Evolutionary conservation across 2,888 invertebrate genomes (phyloP).

Genomic region (Plagodis pulveraria): DNA sequence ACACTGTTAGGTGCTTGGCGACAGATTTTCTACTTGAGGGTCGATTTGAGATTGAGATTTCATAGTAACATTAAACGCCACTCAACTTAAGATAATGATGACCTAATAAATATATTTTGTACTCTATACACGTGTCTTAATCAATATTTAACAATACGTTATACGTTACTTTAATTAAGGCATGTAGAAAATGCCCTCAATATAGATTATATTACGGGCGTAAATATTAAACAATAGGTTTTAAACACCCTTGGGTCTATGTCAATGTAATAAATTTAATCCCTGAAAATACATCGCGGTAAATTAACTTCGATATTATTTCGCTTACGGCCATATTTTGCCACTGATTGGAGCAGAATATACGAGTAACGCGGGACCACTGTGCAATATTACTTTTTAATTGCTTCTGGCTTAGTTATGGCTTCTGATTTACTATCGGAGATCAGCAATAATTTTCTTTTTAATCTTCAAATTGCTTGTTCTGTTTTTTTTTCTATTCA

Average conservation of each 20-base stretch:
- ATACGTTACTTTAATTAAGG: too few relatives aligned
- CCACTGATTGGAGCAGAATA: conserved; percentile 27
- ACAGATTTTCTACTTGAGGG: too few relatives aligned
- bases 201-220: too few relatives aligned
- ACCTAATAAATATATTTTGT: too few relatives aligned
- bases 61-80: too few relatives aligned
- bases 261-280: conserved; percentile 45
- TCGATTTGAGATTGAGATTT: too few relatives aligned
- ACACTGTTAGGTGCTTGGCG: too few relatives aligned
- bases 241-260: conserved; percentile 32
- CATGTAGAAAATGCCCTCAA: too few relatives aligned
- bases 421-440: conserved; percentile 13
- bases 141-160: too few relatives aligned
- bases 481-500: too few relatives aligned
- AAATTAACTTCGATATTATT: conserved; percentile 57
- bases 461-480: background rate
- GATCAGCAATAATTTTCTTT: background rate
- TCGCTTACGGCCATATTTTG: conserved; percentile 47
- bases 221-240: background rate
- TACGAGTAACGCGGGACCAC: conserved; percentile 30
- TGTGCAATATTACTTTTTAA: conserved; percentile 39
- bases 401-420: conserved; percentile 32
- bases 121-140: too few relatives aligned
- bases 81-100: too few relatives aligned
- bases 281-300: conserved; percentile 39